phyloP scores from a whole-genome alignment of 2,113 vertebrate species.

The Myrmecophaga tridactyla region DNA sequence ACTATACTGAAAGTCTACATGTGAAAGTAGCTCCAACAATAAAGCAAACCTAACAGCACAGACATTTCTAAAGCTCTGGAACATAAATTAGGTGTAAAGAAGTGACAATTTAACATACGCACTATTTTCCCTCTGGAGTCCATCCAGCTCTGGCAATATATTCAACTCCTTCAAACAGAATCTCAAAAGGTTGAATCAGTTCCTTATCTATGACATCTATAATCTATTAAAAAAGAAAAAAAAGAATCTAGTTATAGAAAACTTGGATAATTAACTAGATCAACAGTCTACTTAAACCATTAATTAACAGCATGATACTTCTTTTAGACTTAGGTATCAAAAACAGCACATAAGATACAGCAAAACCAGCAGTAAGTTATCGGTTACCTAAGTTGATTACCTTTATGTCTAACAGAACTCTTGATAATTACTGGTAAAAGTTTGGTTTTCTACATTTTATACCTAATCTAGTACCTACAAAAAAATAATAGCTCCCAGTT shows the following conservation, averaged over 20 bases:
- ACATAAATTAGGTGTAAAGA: constrained; percentile 25
- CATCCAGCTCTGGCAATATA: constrained; percentile 91
- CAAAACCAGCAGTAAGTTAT: not conserved
- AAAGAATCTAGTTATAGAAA: constrained; percentile 75
- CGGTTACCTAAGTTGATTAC: not conserved
- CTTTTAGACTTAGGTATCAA: constrained; percentile 9
- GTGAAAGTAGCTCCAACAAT: not conserved
- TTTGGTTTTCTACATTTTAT: constrained; percentile 31
- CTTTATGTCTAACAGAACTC: not conserved
- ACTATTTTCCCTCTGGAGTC: constrained; percentile 91
- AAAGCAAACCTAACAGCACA: not conserved
- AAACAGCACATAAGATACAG: not conserved
- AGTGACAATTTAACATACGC: constrained; percentile 81
- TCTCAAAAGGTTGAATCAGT: constrained; percentile 88
- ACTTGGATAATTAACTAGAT: not conserved
- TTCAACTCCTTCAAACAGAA: constrained; percentile 89
- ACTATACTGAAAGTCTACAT: not conserved
- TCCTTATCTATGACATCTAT: constrained; percentile 87
- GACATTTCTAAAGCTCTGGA: constrained; percentile 15
- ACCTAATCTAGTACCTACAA: not conserved
- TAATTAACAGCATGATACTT: not conserved
- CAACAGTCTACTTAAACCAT: constrained; percentile 17
- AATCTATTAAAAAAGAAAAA: constrained; percentile 84
- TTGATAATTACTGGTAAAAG: constrained; percentile 16
- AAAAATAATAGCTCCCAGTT: not conserved